A percentile compares a stretch with the other conserved stretches of the same genome.
Evolutionary conservation across 2,888 invertebrate species (phyloP).

Genomic region (Caenorhabditis afra): DNA sequence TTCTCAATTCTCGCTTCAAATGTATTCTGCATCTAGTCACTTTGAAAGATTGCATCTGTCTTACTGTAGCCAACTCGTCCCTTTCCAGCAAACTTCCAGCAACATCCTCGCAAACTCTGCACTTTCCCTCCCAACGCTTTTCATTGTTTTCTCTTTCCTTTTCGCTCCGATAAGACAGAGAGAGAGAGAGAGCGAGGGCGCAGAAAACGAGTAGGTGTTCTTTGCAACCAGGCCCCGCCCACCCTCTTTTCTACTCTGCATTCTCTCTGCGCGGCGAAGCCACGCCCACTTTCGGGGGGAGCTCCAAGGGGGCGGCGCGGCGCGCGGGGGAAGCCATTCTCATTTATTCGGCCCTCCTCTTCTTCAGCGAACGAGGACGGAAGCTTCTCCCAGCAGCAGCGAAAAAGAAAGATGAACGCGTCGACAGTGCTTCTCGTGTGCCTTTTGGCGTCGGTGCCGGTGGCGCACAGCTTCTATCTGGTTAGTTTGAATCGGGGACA

Average conservation of each 20-base stretch:
- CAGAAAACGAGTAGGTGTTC: constrained; percentile 25
- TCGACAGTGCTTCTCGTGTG: constrained; percentile 28
- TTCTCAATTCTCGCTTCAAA: too few species aligned
- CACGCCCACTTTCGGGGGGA: constrained; percentile 24
- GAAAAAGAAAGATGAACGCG: constrained; percentile 10
- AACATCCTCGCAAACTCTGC: too few species aligned
- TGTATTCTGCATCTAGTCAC: too few species aligned
- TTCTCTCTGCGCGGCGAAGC: constrained; percentile 8
- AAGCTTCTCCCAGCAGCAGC: constrained; percentile 5
- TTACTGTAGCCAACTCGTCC: too few species aligned
- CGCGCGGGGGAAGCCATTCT: background rate
- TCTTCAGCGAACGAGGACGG: constrained; percentile 44
- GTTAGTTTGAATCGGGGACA: constrained; percentile 20
- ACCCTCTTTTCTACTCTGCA: constrained; percentile 13
- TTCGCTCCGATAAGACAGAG: too few species aligned
- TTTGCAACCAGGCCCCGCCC: constrained; percentile 45
- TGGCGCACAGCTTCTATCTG: constrained; percentile 35
- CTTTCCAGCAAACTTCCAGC: too few species aligned
- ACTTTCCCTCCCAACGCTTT: too few species aligned
- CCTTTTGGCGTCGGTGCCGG: constrained; percentile 16
- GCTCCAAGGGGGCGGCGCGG: background rate
- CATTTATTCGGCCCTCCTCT: background rate
- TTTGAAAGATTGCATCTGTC: too few species aligned
- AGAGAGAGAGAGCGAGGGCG: too few species aligned
- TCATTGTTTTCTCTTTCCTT: too few species aligned